Conservation (phyloP, 2,113 vertebrate genomes). For the Nothoprocta perdicaria region DNA sequence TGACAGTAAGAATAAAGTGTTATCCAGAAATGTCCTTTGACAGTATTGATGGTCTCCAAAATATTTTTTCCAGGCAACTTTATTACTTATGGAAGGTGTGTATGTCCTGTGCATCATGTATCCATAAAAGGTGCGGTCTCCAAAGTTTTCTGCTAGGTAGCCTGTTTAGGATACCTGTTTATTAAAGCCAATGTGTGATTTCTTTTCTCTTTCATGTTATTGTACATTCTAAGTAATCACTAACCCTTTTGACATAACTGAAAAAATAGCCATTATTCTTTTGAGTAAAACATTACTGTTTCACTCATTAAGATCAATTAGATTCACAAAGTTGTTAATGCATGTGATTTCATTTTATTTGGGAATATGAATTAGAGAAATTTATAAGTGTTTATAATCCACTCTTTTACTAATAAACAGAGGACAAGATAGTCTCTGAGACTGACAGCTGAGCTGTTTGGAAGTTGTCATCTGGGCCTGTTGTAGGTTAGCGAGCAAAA, state of each 20-base stretch:
- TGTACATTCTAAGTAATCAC: neutral
- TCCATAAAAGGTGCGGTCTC: neutral
- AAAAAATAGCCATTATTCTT: neutral
- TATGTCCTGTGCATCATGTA: neutral
- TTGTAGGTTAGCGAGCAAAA: constrained; percentile 44
- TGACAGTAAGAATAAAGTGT: neutral
- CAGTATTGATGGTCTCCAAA: neutral
- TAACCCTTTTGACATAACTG: neutral
- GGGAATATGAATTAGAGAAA: constrained; percentile 25
- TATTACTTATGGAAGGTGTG: neutral
- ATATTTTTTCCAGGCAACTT: neutral
- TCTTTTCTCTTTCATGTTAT: neutral
- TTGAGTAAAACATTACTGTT: neutral
- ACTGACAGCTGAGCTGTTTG: constrained; percentile 33
- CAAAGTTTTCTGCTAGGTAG: neutral
- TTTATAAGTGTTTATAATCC: constrained; percentile 27
- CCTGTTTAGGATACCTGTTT: neutral
- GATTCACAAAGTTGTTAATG: neutral
- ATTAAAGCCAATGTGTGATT: neutral
- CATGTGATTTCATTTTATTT: neutral
- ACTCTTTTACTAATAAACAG: constrained; percentile 48
- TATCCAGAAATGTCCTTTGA: neutral
- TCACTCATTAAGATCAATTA: neutral
- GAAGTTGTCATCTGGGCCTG: neutral
- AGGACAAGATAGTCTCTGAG: neutral